Conservation (phyloP, 2,888 invertebrate genomes). For the Drosophila nigricruria region DNA sequence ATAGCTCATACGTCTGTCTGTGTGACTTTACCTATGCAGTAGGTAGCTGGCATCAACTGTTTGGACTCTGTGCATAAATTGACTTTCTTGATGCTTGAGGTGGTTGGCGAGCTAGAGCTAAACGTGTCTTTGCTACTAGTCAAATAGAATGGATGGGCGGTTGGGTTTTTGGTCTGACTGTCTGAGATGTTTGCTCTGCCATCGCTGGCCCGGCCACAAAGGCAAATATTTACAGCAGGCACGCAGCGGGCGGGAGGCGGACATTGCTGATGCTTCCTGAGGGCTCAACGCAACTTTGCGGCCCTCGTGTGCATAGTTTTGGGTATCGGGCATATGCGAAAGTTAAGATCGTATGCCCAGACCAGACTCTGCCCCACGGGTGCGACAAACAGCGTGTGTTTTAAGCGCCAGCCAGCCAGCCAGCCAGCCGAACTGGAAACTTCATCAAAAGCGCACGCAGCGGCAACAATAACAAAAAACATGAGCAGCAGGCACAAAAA, state of each 20-base stretch:
- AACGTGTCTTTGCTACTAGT: conserved; percentile 31
- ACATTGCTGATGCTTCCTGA: conserved; percentile 9
- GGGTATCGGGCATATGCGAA: conserved; percentile 54
- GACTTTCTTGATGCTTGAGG: conserved; percentile 52
- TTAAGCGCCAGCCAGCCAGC: conserved; percentile 24
- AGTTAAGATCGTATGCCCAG: conserved; percentile 48
- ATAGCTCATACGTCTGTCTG: conserved; percentile 30
- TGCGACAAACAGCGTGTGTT: conserved; percentile 47
- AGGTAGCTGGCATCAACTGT: conserved; percentile 22
- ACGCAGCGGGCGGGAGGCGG: not conserved
- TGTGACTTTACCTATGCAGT: not conserved
- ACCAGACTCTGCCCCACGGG: conserved; percentile 3
- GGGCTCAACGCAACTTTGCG: conserved; percentile 51
- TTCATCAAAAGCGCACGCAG: conserved; percentile 74
- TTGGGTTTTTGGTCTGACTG: conserved; percentile 18
- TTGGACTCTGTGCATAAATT: conserved; percentile 42
- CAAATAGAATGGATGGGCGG: conserved; percentile 7
- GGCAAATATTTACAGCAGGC: conserved; percentile 69
- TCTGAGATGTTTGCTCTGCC: conserved; percentile 65
- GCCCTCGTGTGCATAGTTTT: conserved; percentile 63
- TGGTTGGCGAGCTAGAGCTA: conserved; percentile 32
- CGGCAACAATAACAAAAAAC: not conserved
- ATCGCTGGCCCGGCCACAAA: conserved; percentile 62
- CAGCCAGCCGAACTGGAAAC: conserved; percentile 49
- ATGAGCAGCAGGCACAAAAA: conserved; percentile 37